phyloP scores from a whole-genome alignment of 2,797 vertebrate genomes.

The Melanotaenia trifasciata region DNA sequence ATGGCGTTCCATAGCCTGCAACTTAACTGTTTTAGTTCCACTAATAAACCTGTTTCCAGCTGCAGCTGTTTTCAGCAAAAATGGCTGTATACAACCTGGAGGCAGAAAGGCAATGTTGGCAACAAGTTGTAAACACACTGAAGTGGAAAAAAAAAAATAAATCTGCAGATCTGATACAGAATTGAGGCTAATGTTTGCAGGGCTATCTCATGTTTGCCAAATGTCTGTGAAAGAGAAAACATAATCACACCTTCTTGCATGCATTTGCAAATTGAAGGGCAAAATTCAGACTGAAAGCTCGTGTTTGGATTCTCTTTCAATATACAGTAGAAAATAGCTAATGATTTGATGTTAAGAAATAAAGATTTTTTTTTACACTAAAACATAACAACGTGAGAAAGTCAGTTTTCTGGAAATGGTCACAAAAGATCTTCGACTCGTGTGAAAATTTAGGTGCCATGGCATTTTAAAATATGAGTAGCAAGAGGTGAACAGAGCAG shows the following conservation, averaged over 20 bases:
- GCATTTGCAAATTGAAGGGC: too few species aligned
- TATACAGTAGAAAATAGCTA: not conserved
- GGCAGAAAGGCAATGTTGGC: slow-evolving; percentile 4
- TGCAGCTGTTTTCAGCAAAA: not conserved
- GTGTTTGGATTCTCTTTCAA: too few species aligned
- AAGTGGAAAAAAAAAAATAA: not conserved
- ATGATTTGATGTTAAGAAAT: not conserved
- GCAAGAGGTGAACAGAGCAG: slow-evolving; percentile 4
- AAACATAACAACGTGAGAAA: not conserved
- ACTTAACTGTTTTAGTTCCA: not conserved
- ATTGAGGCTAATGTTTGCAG: not conserved
- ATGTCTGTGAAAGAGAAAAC: not conserved
- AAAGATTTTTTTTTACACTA: not conserved
- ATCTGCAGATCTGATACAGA: not conserved
- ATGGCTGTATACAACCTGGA: fast-evolving
- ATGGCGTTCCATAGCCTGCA: not conserved
- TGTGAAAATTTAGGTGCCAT: not conserved
- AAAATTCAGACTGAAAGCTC: too few species aligned
- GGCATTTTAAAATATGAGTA: not conserved
- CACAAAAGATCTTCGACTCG: too few species aligned
- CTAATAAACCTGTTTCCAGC: slow-evolving; percentile 5
- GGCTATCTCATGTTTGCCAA: too few species aligned
- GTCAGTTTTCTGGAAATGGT: not conserved
- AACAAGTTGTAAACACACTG: not conserved
- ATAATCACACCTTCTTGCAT: too few species aligned